A percentile compares a stretch with the other conserved stretches of the same genome.
Conservation (phyloP, 2,113 vertebrate species). For the Abramis brama region DNA sequence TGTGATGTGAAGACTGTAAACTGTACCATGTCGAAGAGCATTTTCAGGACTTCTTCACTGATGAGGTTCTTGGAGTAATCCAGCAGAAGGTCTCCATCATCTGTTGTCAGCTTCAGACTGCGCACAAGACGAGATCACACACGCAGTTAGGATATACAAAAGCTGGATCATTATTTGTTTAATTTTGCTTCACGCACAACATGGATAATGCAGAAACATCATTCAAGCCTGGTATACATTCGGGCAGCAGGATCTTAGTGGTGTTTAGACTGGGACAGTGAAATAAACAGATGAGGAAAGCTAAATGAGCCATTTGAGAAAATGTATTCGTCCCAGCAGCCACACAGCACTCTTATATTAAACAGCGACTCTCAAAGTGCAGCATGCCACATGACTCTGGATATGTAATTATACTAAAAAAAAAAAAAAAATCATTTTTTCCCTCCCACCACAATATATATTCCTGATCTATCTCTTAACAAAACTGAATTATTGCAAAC, state of each 20-base stretch:
- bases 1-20: background rate
- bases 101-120: conserved; percentile 67
- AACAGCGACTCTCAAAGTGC: background rate
- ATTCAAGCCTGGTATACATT: background rate
- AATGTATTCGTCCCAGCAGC: background rate
- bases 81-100: conserved; percentile 89
- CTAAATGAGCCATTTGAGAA: background rate
- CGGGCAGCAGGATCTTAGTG: background rate
- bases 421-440: too few relatives aligned
- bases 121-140: background rate
- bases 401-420: background rate
- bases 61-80: conserved; percentile 98
- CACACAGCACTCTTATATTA: background rate
- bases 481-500: background rate
- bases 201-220: background rate
- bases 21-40: conserved; percentile 90
- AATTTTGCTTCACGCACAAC: background rate
- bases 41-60: conserved; percentile 87
- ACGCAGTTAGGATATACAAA: background rate
- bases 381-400: background rate
- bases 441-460: background rate
- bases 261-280: background rate
- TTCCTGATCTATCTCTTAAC: background rate
- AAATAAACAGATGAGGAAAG: background rate
- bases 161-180: background rate